Base-by-base conservation (phyloP, 2,113 vertebrate genomes). In the Cryptomyrus ogoouensis region DNA sequence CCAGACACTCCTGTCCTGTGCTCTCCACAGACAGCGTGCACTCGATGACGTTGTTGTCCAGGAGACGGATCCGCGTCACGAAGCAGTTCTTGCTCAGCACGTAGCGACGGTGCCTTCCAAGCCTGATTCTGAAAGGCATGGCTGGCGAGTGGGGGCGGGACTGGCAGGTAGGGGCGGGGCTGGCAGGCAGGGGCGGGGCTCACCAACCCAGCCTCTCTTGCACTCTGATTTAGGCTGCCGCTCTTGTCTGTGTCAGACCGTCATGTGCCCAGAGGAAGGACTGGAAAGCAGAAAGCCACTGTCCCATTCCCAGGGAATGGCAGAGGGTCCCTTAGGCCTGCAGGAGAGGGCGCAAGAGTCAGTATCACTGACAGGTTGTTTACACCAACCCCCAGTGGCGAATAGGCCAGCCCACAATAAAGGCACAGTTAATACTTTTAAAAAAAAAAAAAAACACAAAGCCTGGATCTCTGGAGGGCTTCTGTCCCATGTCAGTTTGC, bases 51-150 rank as follows among this genome's bases (percentile, higher is more conserved):
- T 93, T 97, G 96, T 87, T 96, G 95, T 99, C 97, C 96, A 99
- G 92, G 92, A 98, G 96, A 90, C 96, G 97, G 91, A 99, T 99
- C 89, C 97, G 95, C 0, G 97, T 99, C 94, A 99, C 97, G 50
- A 99, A 99, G 94, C 97, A 99, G 95, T 99, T 99, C 96, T 99
- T 99, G 96, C 97, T 99, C 91, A 98, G 92, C 92, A 99, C 98
- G 95, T 99, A 99, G 94, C 98, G 97, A 92, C 98, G 94, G 2
- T 98, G 98, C 90, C 98, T 97, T 90, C 97, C 95, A 89, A 98
- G 95, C 91, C 98, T 98, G 93, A 99, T 95, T 90, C 97, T 96
- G 90, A 99, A 99, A 91, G 98, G 98, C 98, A 99, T 99, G 97
- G 94, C 94, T 96, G 91, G 92, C 7, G n/a, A 3, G 9, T 1